Base-by-base conservation (phyloP, 2,888 invertebrate genomes). In the Camponotus fellah region DNA sequence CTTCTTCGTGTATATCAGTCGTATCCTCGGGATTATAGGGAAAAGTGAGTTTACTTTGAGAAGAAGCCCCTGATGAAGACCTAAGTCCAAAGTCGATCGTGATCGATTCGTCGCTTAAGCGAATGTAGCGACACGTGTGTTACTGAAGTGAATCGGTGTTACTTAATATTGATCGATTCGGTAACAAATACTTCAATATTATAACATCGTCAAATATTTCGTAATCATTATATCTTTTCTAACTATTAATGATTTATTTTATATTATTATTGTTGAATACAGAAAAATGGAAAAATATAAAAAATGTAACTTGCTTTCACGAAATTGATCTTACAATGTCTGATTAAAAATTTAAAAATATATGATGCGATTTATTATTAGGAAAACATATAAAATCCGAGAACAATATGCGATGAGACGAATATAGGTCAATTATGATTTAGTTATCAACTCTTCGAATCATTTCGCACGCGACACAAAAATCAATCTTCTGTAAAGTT, bases 11-110 rank as follows among this genome's bases (percentile, higher is more conserved):
- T 79, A 60, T 79, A 79, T 79, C 71, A 71, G 21, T 60, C 46
- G 71, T 69, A 79, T 79, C 71, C 40, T 26, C 3, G 17, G 71
- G 79, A 71, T 79, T 79, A 79, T 69, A 46, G 71, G 46, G 34
- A 71, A 79, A 71, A 79, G 71, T 46, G 46, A 79, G 79, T 71
- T 79, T 71, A 46, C 34, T 71, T 60, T 58, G 71, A 46, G 58
- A 60, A 34, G 26, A 60, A 34, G 26, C 58, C 14, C 0, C 21
- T 37, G 71, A 71, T 21, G 79, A 21, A 79, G 46, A 40, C 77
- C 12, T 46, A 71, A 71, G n/a, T 53, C 60, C n/a, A 69, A 69
- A 79, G 69, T 69, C 43, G 71, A 79, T 79, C 77, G 12, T 43
- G 58, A 68, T 71, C 71, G 71, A 79, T 79, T 79, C 32, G 58